These are phyloP conservation scores for Neodiprion pinetum DNA, from an alignment of 1,140 invertebrate species.

Conservation along the genomic window DNA sequence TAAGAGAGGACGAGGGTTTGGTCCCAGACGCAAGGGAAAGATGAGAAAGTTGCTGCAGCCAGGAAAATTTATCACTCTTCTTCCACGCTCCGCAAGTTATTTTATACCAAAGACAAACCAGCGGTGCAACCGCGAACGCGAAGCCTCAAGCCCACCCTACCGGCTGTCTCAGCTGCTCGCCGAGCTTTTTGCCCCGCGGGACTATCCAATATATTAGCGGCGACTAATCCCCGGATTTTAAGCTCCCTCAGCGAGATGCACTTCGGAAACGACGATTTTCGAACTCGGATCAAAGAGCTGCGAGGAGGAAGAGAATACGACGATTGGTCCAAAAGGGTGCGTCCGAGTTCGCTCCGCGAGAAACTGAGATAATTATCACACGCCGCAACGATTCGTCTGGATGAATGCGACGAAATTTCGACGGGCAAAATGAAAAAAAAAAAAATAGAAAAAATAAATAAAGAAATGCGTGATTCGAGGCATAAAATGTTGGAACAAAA, in stretches of 20 bases:
- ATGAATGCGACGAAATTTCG: background rate
- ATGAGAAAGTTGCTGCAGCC: background rate
- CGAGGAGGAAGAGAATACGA: background rate
- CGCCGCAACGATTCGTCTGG: background rate
- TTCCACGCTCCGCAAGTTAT: slow-evolving; percentile 41
- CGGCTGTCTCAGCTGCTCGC: slow-evolving; percentile 55
- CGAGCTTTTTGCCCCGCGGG: slow-evolving; percentile 51
- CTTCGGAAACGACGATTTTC: too few relatives aligned
- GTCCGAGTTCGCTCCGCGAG: background rate
- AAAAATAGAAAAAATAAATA: background rate
- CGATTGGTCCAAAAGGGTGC: too few relatives aligned
- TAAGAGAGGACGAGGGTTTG: too few relatives aligned
- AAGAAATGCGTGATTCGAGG: too few relatives aligned
- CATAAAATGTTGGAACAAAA: too few relatives aligned
- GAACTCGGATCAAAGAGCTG: background rate
- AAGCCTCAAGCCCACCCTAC: slow-evolving; percentile 20
- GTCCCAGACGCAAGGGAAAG: background rate
- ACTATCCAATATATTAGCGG: slow-evolving; percentile 52
- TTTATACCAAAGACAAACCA: slow-evolving; percentile 52
- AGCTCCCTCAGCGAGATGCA: slow-evolving; percentile 16
- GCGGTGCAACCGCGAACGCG: slow-evolving; percentile 28
- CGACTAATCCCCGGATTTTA: slow-evolving; percentile 58
- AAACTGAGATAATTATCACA: background rate
- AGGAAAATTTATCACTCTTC: slow-evolving; percentile 52
- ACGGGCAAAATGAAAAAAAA: slow-evolving; percentile 10